Base-by-base conservation (phyloP, 1,140 invertebrate species). In the Eciton burchellii region DNA sequence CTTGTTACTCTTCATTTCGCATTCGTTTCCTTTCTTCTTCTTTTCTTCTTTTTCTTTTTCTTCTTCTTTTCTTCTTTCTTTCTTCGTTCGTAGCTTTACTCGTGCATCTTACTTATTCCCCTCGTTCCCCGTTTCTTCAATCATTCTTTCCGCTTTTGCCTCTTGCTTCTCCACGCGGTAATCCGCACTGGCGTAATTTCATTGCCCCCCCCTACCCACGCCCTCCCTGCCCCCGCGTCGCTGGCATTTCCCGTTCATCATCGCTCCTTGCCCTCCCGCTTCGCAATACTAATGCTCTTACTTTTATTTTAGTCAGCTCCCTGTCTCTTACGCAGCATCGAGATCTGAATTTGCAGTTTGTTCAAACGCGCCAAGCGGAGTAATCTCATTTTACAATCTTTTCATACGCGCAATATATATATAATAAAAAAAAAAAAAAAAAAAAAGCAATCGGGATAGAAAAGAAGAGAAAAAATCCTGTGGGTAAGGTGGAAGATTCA, bases 111-210 rank as follows among this genome's bases (percentile, higher is more conserved):
- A 19, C 41, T 43, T 21, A 77, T 26, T n/a, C 19, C 74, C 62
- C 47, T 81, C 71, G 56, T 70, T 59, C 83, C 85, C 45, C 24
- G 82, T 59, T 62, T 82, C 79, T 83, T 84, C 63, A 16, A 70
- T 84, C 12, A 57, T 60, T 19, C 24, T 86, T 83, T 68, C 41
- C 56, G 29, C 63, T 74, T 84, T 49, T 16, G n/a, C 49, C 26
- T 59, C 66, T 59, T 83, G 56, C 26, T 60, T 19, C 65, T 49
- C 35, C 24, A 47, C 59, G 74, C 68, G 12, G 21, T 70, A 70
- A 70, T 79, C 24, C 12, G 35, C 35, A 12, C 12, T 57, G 56
- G 47, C 35, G 9, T 49, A 68, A 57, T 47, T 52, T 83, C 77
- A 52, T 59, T 57, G n/a, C 29, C 63, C 63, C 14, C n/a, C n/a